phyloP scores from a whole-genome alignment of 2,797 vertebrate genomes.

The Champsocephalus gunnari region DNA sequence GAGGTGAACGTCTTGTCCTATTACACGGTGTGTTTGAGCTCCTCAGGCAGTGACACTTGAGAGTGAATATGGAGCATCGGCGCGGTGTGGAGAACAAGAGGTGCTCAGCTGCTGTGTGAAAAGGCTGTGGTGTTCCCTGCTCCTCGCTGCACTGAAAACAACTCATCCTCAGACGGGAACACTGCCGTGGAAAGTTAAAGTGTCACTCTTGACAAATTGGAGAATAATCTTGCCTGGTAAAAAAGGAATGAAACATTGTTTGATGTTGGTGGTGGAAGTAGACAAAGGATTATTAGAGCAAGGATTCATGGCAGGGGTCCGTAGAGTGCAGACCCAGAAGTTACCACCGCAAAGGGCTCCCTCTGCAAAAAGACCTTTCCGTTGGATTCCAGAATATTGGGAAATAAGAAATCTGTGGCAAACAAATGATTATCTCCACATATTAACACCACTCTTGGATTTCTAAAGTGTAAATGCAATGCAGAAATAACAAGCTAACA shows the following conservation, averaged over 20 bases:
- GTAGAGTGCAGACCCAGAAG: not conserved
- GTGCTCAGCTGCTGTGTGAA: conserved; percentile 58
- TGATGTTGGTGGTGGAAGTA: conserved; percentile 18
- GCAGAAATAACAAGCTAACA: too few relatives aligned
- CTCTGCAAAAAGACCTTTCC: too few relatives aligned
- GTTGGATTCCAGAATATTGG: too few relatives aligned
- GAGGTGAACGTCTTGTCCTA: conserved; percentile 72
- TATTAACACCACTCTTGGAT: not conserved
- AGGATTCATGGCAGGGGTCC: not conserved
- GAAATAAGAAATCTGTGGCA: too few relatives aligned
- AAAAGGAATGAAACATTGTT: conserved; percentile 19
- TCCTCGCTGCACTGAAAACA: conserved; percentile 51
- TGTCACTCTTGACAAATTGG: conserved; percentile 53
- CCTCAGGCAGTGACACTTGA: conserved; percentile 58
- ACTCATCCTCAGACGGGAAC: conserved; percentile 46
- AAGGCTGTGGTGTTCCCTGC: conserved; percentile 52
- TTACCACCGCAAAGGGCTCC: too few relatives aligned
- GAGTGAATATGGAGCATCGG: conserved; percentile 58
- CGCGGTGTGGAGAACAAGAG: conserved; percentile 62
- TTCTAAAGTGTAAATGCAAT: too few relatives aligned
- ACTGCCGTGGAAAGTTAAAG: conserved; percentile 40
- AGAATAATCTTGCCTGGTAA: conserved; percentile 18
- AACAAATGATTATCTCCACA: too few relatives aligned
- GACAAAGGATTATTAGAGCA: not conserved
- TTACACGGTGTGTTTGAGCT: conserved; percentile 66